phyloP scores from a whole-genome alignment of 2,797 vertebrate species.

The Strix occidentalis region DNA sequence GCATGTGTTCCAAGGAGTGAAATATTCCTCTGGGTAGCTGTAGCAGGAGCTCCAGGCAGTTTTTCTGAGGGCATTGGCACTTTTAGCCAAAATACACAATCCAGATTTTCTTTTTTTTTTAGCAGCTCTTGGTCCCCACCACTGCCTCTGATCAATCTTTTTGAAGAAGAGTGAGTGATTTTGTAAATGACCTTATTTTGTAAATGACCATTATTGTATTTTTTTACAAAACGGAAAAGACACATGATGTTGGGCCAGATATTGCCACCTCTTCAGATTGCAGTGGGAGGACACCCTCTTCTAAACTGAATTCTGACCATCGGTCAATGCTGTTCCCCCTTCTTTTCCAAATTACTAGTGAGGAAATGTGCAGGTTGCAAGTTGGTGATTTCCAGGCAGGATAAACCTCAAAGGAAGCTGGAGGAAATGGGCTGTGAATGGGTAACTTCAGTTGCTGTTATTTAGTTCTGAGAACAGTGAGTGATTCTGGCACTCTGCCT shows the following conservation, averaged over 20 bases:
- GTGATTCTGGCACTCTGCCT: not conserved
- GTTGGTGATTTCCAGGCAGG: not conserved
- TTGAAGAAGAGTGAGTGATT: not conserved
- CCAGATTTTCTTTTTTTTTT: not conserved
- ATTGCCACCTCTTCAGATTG: not conserved
- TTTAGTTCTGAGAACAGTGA: not conserved
- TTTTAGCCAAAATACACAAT: not conserved
- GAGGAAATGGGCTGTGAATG: not conserved
- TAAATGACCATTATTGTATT: not conserved
- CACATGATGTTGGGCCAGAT: not conserved
- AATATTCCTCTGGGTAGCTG: not conserved
- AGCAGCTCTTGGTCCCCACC: not conserved
- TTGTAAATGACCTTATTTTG: not conserved
- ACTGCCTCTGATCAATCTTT: not conserved
- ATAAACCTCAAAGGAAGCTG: not conserved
- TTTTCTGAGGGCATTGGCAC: not conserved
- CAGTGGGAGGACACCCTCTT: not conserved
- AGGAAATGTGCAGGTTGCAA: not conserved
- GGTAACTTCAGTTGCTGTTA: not conserved
- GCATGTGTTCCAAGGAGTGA: fast-evolving
- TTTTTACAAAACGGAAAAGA: not conserved
- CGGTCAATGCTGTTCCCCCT: not conserved
- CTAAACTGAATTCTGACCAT: not conserved
- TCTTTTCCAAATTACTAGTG: not conserved
- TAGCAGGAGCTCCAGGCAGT: not conserved